A percentile compares a stretch with the other conserved stretches of the same genome.
Conservation (phyloP, 2,797 vertebrate species). For the Sebastes ruberrimus region DNA sequence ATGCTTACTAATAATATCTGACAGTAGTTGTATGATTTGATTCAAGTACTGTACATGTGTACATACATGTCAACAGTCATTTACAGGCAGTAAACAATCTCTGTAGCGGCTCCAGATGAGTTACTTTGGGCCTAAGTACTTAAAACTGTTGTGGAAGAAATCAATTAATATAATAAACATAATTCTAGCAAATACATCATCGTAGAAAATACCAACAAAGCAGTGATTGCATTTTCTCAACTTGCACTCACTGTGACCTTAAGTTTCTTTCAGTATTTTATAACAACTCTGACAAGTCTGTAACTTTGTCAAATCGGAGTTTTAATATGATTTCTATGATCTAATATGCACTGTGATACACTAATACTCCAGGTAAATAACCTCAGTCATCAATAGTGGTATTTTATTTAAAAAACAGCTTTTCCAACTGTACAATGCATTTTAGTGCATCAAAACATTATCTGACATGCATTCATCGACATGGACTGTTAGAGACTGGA, state of each 20-base stretch:
- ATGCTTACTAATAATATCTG: conserved; percentile 24
- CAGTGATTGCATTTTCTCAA: conserved; percentile 23
- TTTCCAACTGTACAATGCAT: conserved; percentile 53
- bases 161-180: conserved; percentile 29
- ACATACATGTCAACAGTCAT: conserved; percentile 28
- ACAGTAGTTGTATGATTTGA: conserved; percentile 21
- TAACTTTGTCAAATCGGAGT: conserved; percentile 4
- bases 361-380: conserved; percentile 48
- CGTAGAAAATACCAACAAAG: conserved; percentile 48
- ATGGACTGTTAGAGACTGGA: conserved; percentile 55
- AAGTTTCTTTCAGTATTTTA: conserved; percentile 7
- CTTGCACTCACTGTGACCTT: conserved; percentile 17
- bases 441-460: conserved; percentile 64
- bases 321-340: conserved; percentile 27
- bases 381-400: conserved; percentile 47
- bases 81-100: conserved; percentile 50
- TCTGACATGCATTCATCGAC: conserved; percentile 50
- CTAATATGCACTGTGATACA: conserved; percentile 25
- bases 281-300: conserved; percentile 22
- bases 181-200: conserved; percentile 37
- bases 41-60: conserved; percentile 48
- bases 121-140: not conserved
- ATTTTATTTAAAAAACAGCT: conserved; percentile 14
- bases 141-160: conserved; percentile 21
- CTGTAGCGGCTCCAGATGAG: conserved; percentile 33